phyloP scores from a whole-genome alignment of 1,140 invertebrate species.

The Heliconius congener region DNA sequence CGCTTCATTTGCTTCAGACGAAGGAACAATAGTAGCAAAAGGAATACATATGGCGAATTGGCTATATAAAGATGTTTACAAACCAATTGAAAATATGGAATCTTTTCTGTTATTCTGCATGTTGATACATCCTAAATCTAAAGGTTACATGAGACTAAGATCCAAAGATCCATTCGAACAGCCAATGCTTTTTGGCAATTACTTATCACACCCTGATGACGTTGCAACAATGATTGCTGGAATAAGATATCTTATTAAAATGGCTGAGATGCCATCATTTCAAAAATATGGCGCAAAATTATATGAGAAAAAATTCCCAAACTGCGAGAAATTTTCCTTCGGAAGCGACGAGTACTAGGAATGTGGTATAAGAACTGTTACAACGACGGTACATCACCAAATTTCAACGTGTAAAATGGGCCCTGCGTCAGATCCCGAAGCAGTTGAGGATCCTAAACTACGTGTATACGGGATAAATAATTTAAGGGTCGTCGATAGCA shows the following conservation, averaged over 20 bases:
- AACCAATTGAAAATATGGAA: conserved; percentile 82
- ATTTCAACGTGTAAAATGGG: conserved; percentile 90
- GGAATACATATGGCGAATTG: conserved; percentile 82
- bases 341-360: conserved; percentile 87
- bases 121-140: conserved; percentile 87
- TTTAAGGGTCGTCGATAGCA: conserved; percentile 88
- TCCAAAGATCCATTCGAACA: conserved; percentile 87
- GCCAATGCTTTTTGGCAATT: conserved; percentile 89
- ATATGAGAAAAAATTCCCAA: conserved; percentile 82
- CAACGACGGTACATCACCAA: conserved; percentile 86
- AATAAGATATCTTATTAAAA: conserved; percentile 84
- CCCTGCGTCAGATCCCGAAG: conserved; percentile 82
- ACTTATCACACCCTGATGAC: conserved; percentile 85
- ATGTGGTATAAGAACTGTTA: conserved; percentile 86
- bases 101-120: conserved; percentile 87
- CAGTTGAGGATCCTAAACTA: conserved; percentile 89
- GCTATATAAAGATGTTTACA: conserved; percentile 82
- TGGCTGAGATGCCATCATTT: conserved; percentile 83
- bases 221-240: conserved; percentile 86
- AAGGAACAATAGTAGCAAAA: conserved; percentile 83
- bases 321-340: conserved; percentile 81
- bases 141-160: conserved; percentile 85
- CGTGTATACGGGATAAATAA: conserved; percentile 86
- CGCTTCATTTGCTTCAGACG: conserved; percentile 83
- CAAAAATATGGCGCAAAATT: conserved; percentile 83